A percentile compares a stretch with the other conserved stretches of the same genome.
phyloP scores from a whole-genome alignment of 2,888 invertebrate genomes.

The Epistrophella euchroma region DNA sequence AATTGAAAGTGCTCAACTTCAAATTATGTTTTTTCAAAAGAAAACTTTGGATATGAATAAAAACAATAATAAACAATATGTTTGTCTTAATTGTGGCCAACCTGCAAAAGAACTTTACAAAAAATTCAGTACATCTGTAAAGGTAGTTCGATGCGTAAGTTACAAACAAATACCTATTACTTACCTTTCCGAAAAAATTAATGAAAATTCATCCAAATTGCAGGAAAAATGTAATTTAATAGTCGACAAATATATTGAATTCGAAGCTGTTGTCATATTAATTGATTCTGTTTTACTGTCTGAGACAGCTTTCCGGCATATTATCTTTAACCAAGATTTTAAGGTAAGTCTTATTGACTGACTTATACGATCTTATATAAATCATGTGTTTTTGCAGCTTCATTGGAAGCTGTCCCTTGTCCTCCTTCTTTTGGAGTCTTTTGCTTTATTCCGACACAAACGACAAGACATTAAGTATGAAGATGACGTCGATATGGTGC shows the following conservation, averaged over 20 bases:
- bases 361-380: neutral
- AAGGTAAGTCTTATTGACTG: constrained; percentile 85
- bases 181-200: neutral
- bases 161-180: neutral
- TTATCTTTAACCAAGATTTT: constrained; percentile 91
- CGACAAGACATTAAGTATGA: constrained; percentile 76
- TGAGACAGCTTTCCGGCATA: constrained; percentile 92
- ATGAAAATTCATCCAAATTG: constrained; percentile 50
- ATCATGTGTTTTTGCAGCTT: constrained; percentile 83
- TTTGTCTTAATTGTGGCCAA: constrained; percentile 89
- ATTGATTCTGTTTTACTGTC: constrained; percentile 93
- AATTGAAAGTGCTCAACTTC: too few relatives aligned
- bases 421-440: constrained; percentile 91
- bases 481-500: constrained; percentile 84
- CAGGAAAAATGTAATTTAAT: constrained; percentile 90
- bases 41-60: constrained; percentile 30
- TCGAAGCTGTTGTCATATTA: constrained; percentile 93
- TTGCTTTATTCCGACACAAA: constrained; percentile 87
- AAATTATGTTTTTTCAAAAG: constrained; percentile 1
- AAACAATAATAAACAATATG: constrained; percentile 72
- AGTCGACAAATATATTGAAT: constrained; percentile 96
- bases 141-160: constrained; percentile 91
- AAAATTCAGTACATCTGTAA: constrained; percentile 89
- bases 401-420: constrained; percentile 93
- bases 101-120: constrained; percentile 87